Percentiles rank a stretch among this genome's conserved stretches.
phyloP scores from a whole-genome alignment of 1,140 invertebrate genomes.

The Eulimnadia texana region DNA sequence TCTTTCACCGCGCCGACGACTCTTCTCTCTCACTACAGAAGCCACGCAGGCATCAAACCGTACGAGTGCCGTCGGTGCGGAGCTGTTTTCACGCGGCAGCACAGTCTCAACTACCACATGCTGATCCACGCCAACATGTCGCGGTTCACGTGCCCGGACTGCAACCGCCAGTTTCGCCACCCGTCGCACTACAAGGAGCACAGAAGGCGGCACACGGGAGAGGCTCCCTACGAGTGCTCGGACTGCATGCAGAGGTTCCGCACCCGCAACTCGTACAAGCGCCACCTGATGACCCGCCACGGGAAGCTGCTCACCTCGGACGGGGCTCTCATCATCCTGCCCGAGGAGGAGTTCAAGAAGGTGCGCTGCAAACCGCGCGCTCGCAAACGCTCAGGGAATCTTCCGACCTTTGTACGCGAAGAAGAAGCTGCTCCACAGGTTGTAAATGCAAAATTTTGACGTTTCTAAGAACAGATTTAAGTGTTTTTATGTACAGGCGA shows the following conservation, averaged over 20 bases:
- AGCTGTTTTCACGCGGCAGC: conserved; percentile 46
- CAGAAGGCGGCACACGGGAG: conserved; percentile 45
- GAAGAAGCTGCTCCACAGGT: too few species aligned
- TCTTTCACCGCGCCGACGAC: conserved; percentile 48
- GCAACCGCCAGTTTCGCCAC: conserved; percentile 47
- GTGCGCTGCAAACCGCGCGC: conserved; percentile 31
- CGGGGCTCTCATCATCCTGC: conserved; percentile 37
- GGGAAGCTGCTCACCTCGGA: conserved; percentile 42
- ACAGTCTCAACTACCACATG: conserved; percentile 52
- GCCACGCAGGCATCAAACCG: conserved; percentile 51
- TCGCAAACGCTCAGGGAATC: not conserved
- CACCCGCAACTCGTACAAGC: conserved; percentile 47
- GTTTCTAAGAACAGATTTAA: too few species aligned
- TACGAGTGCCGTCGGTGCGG: conserved; percentile 45
- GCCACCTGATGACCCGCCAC: conserved; percentile 43
- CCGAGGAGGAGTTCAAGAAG: conserved; percentile 40
- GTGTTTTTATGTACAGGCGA: too few species aligned
- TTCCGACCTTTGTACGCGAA: not conserved
- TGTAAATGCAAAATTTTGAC: too few species aligned
- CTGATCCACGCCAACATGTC: conserved; percentile 49
- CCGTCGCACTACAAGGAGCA: conserved; percentile 53
- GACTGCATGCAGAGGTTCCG: conserved; percentile 47
- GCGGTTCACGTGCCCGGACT: conserved; percentile 45
- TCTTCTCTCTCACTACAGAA: conserved; percentile 47
- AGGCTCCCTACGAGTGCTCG: conserved; percentile 46